Percentiles rank a stretch among this genome's conserved stretches.
Evolutionary conservation across 2,113 vertebrate genomes (phyloP).

Genomic region (Melospiza melodia): DNA sequence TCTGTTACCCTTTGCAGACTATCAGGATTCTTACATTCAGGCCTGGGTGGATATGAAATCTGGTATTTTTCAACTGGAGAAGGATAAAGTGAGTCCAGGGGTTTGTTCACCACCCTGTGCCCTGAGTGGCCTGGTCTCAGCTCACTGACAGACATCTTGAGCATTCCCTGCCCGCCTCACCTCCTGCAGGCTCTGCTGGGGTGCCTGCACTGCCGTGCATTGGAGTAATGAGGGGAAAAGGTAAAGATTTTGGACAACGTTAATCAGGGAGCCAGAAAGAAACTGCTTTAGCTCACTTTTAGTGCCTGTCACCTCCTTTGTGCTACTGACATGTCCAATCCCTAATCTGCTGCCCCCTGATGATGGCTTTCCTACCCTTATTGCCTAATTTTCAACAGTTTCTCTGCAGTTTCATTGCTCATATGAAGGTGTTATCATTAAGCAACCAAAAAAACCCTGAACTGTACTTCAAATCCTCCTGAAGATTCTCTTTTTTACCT

Average conservation of each 20-base stretch:
- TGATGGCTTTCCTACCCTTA: background rate
- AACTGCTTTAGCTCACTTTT: background rate
- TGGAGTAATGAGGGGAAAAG: background rate
- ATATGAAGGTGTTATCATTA: background rate
- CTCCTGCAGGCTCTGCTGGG: background rate
- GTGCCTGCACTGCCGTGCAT: background rate
- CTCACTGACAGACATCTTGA: background rate
- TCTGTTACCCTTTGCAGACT: background rate
- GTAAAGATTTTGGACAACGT: background rate
- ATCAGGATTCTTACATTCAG: background rate
- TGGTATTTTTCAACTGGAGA: background rate
- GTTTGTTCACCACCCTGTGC: background rate
- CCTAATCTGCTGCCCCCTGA: background rate
- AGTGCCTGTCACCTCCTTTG: background rate
- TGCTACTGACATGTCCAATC: background rate
- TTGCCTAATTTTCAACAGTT: background rate
- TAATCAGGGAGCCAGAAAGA: background rate
- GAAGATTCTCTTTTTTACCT: background rate
- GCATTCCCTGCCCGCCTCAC: background rate
- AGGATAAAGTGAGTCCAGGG: background rate
- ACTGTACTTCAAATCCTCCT: background rate
- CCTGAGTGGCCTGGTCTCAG: background rate
- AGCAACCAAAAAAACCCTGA: background rate
- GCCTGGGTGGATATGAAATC: background rate
- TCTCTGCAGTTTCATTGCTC: background rate